phyloP scores from a whole-genome alignment of 2,797 vertebrate genomes.

The Megaceryle alcyon region DNA sequence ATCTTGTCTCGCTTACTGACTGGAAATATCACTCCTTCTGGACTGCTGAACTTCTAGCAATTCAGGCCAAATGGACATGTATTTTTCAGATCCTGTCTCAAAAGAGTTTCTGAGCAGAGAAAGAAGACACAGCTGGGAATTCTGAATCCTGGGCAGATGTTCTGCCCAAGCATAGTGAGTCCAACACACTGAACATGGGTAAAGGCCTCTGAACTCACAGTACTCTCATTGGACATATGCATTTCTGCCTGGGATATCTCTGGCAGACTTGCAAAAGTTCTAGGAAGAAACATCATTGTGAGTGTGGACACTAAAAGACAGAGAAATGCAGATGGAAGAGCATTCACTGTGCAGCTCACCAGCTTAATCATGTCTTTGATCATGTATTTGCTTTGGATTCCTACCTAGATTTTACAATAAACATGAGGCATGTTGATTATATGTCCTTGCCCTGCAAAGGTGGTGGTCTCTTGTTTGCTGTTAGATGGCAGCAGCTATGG shows the following conservation, averaged over 20 bases:
- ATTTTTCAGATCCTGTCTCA: neutral
- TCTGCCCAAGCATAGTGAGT: neutral
- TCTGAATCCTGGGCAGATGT: neutral
- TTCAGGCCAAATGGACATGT: neutral
- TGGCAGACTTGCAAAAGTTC: neutral
- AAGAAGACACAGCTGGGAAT: neutral
- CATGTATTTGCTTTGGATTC: neutral
- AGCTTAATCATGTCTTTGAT: neutral
- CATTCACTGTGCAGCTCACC: neutral
- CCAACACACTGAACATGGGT: neutral
- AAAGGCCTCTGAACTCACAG: neutral
- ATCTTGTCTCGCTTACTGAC: neutral
- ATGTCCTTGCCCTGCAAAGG: neutral
- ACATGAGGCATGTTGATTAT: neutral
- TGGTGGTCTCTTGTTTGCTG: neutral
- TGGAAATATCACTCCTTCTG: conserved; percentile 8
- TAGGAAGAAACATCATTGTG: neutral
- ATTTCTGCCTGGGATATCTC: neutral
- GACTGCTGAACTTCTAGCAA: neutral
- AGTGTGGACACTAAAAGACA: neutral
- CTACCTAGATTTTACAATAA: neutral
- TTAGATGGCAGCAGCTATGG: neutral
- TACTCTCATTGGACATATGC: neutral
- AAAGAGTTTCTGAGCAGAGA: neutral
- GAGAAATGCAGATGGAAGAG: neutral